phyloP scores from a whole-genome alignment of 2,113 vertebrate species.

The Pseudois nayaur region DNA sequence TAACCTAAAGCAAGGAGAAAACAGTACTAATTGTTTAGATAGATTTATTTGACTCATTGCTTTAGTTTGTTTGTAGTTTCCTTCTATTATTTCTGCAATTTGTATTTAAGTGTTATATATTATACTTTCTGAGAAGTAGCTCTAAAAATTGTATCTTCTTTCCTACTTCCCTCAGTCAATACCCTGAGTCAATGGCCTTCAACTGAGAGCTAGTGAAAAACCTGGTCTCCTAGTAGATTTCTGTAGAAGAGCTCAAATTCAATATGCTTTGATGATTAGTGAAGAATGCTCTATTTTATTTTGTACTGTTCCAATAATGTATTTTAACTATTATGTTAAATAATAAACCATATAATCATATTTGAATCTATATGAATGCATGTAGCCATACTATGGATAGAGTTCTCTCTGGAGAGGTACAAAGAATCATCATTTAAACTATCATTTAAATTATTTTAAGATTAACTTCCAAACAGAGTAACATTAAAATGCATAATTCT shows the following conservation, averaged over 20 bases:
- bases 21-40: background rate
- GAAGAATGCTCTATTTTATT: constrained; percentile 29
- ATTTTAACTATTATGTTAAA: constrained; percentile 33
- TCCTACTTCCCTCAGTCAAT: background rate
- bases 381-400: background rate
- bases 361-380: background rate
- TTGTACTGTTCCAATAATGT: background rate
- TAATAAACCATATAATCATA: background rate
- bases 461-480: constrained; percentile 68
- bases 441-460: constrained; percentile 68
- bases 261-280: background rate
- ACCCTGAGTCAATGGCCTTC: background rate
- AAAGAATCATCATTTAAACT: constrained; percentile 53
- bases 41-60: background rate
- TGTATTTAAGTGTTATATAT: constrained; percentile 14
- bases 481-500: constrained; percentile 70
- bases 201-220: background rate
- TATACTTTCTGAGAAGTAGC: constrained; percentile 6
- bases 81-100: background rate
- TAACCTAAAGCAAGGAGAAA: background rate
- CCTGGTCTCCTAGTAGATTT: background rate
- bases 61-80: background rate
- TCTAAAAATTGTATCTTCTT: background rate
- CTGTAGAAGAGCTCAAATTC: background rate
- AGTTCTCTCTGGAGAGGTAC: constrained; percentile 21